A percentile compares a stretch with the other conserved stretches of the same genome.
Conservation (phyloP, 2,888 invertebrate genomes). For the Drosophila mettleri region DNA sequence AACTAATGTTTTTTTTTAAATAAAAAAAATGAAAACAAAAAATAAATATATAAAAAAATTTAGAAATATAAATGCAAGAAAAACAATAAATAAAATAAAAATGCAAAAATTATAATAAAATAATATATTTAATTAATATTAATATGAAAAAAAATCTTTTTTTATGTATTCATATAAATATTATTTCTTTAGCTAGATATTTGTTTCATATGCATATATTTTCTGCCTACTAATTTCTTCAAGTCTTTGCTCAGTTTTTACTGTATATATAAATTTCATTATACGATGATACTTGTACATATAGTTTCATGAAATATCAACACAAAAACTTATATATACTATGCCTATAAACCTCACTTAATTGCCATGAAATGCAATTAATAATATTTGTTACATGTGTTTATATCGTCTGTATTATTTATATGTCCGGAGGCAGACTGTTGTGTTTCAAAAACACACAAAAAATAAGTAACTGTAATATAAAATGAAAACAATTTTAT, state of each 20-base stretch:
- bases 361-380: neutral
- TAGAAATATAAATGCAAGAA: no score
- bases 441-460: neutral
- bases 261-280: neutral
- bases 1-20: no score
- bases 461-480: neutral
- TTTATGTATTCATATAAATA: no score
- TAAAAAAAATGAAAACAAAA: no score
- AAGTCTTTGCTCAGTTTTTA: neutral
- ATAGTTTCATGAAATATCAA: neutral
- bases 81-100: no score
- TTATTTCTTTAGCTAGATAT: no score
- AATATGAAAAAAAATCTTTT: no score
- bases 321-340: no score
- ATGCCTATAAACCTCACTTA: neutral
- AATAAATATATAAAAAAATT: no score
- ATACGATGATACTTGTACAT: no score
- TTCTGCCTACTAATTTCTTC: neutral
- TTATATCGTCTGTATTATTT: conserved; percentile 3
- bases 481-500: conserved; percentile 1
- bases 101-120: no score
- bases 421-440: neutral
- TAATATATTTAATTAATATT: no score
- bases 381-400: neutral
- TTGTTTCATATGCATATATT: neutral